A percentile compares a stretch with the other conserved stretches of the same genome.
These are phyloP conservation scores for Drosophila truncata DNA, from an alignment of 1,140 invertebrate genomes.

Conservation along the genomic window DNA sequence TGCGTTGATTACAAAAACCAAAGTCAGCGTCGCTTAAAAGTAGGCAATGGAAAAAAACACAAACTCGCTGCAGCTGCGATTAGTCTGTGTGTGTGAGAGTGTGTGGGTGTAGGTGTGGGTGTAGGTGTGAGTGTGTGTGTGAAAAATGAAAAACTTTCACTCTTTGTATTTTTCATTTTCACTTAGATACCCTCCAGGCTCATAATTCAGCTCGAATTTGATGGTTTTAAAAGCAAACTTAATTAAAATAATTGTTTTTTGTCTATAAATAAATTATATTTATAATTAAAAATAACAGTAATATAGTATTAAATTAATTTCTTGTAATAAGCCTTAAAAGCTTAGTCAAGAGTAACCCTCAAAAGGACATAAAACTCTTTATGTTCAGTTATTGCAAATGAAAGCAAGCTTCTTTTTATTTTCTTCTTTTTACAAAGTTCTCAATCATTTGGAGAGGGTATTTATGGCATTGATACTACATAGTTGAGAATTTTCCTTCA, in stretches of 20 bases:
- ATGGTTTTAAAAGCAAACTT: too few relatives aligned
- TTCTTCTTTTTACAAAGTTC: too few relatives aligned
- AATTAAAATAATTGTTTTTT: not conserved
- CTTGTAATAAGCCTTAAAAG: not conserved
- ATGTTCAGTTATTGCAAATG: not conserved
- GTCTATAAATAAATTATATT: not conserved
- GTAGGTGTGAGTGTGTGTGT: not conserved
- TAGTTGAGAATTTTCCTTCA: not conserved
- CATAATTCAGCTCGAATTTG: too few relatives aligned
- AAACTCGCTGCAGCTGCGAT: constrained; percentile 39
- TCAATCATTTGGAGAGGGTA: constrained; percentile 11
- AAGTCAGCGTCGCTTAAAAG: constrained; percentile 42
- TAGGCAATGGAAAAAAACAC: constrained; percentile 63
- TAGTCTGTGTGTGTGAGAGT: constrained; percentile 4
- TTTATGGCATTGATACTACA: constrained; percentile 29
- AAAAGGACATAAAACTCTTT: not conserved
- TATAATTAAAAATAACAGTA: not conserved
- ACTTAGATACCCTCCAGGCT: constrained; percentile 11
- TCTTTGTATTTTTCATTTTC: constrained; percentile 27
- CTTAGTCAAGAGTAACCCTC: not conserved
- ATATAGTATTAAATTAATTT: not conserved
- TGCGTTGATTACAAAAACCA: constrained; percentile 69
- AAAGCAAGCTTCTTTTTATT: too few relatives aligned
- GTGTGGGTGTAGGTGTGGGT: not conserved
- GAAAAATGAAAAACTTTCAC: constrained; percentile 66